These are phyloP conservation scores for Homarus americanus DNA, from an alignment of 1,140 invertebrate species.

Conservation along the genomic window DNA sequence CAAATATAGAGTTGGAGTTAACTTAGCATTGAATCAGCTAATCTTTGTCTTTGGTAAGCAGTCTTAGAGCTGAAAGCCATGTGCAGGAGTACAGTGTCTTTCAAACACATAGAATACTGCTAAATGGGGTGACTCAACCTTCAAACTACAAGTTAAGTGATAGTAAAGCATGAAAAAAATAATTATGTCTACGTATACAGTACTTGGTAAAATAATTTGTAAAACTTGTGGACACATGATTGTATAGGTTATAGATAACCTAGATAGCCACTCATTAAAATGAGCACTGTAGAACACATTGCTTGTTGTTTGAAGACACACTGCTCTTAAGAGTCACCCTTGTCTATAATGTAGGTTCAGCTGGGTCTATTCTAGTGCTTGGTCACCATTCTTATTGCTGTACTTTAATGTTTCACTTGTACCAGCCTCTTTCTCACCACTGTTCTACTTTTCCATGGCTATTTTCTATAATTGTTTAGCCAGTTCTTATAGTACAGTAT, in stretches of 20 bases:
- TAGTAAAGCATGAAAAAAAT: background rate
- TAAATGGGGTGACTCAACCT: background rate
- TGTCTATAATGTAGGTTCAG: background rate
- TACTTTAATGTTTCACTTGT: background rate
- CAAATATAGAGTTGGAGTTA: background rate
- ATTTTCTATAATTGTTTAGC: background rate
- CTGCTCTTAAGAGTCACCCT: background rate
- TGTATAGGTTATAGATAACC: background rate
- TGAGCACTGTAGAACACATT: background rate
- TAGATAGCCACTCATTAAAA: background rate
- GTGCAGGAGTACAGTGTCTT: background rate
- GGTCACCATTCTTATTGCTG: background rate
- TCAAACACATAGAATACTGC: background rate
- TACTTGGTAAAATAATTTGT: background rate
- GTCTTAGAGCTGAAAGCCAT: background rate
- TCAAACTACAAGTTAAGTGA: background rate
- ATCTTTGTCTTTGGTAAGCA: background rate
- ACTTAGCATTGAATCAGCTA: background rate
- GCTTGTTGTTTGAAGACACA: background rate
- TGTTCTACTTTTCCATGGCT: background rate
- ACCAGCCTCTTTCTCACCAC: background rate
- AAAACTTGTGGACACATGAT: background rate
- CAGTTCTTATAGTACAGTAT: background rate
- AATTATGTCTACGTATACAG: conserved; percentile 22
- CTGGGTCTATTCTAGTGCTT: background rate